Conservation (phyloP, 1,140 invertebrate species). For the Drosophila quadrilineata region DNA sequence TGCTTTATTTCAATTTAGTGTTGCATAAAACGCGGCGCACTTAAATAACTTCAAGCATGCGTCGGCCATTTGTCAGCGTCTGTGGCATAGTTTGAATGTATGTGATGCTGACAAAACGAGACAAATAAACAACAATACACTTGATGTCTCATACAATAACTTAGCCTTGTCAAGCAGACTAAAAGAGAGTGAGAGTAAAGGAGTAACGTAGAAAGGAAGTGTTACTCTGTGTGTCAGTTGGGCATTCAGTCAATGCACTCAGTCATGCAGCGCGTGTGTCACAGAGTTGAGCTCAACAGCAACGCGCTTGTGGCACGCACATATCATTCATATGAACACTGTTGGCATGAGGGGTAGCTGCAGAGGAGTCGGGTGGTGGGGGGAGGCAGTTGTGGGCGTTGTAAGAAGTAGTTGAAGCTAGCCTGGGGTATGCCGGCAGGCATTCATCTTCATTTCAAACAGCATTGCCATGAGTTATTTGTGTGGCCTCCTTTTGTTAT, state of each 20-base stretch:
- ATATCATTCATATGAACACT: conserved; percentile 56
- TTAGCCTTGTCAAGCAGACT: neutral
- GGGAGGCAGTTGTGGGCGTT: no score
- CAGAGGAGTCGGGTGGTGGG: no score
- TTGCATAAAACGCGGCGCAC: conserved; percentile 57
- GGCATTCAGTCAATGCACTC: conserved; percentile 59
- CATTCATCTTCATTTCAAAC: conserved; percentile 68
- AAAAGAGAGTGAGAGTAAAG: neutral
- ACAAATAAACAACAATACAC: conserved; percentile 76
- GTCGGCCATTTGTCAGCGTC: conserved; percentile 48
- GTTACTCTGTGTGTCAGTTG: conserved; percentile 14
- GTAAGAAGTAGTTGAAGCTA: no score
- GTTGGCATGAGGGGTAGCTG: no score
- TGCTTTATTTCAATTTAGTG: conserved; percentile 69
- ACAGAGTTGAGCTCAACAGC: conserved; percentile 25
- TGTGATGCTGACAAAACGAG: conserved; percentile 27
- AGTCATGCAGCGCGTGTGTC: conserved; percentile 69
- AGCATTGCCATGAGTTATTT: conserved; percentile 56
- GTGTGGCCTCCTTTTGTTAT: conserved; percentile 47
- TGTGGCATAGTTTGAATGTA: conserved; percentile 10
- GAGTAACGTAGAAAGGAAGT: neutral
- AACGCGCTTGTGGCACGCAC: conserved; percentile 4
- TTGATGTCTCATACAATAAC: conserved; percentile 52
- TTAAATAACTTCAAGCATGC: conserved; percentile 60
- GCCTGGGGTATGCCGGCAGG: conserved; percentile 37